Percentiles rank a stretch among this genome's conserved stretches.
Evolutionary conservation across 2,888 invertebrate genomes (phyloP).

Genomic region (Malthinus seriepunctatus): DNA sequence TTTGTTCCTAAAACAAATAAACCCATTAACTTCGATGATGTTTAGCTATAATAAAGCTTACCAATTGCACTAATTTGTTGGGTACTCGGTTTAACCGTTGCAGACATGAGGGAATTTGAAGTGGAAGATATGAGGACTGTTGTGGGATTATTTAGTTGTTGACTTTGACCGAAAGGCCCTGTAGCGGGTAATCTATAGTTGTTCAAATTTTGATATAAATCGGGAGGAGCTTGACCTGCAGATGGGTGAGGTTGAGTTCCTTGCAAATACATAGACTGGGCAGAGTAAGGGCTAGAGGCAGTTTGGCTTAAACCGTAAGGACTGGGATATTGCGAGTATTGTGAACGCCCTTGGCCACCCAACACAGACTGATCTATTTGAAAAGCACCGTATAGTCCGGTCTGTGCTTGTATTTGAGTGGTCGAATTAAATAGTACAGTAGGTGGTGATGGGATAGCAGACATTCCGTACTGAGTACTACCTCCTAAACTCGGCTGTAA

Average conservation of each 20-base stretch:
- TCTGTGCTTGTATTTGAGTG: constrained; percentile 63
- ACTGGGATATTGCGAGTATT: constrained; percentile 75
- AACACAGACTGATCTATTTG: constrained; percentile 62
- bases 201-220: constrained; percentile 65
- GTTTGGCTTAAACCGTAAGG: constrained; percentile 61
- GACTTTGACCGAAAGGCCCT: constrained; percentile 77
- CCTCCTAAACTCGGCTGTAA: constrained; percentile 52
- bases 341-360: constrained; percentile 73
- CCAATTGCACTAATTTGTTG: constrained; percentile 86
- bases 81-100: constrained; percentile 80
- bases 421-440: constrained; percentile 82
- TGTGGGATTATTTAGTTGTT: constrained; percentile 81
- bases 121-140: constrained; percentile 87
- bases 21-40: no score
- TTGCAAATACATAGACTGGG: constrained; percentile 69
- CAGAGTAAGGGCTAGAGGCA: constrained; percentile 69
- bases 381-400: constrained; percentile 80
- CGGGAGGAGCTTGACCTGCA: constrained; percentile 65
- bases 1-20: constrained; percentile 53
- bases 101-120: constrained; percentile 87
- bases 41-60: constrained; percentile 33
- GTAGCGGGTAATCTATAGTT: constrained; percentile 56
- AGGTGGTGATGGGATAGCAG: constrained; percentile 85
- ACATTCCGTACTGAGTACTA: constrained; percentile 72
- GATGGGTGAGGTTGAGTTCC: constrained; percentile 59